Evolutionary conservation across 2,888 invertebrate species (phyloP), one percentile per base, ranked within the genome.

Genomic region (Agonopterix arenella): DNA sequence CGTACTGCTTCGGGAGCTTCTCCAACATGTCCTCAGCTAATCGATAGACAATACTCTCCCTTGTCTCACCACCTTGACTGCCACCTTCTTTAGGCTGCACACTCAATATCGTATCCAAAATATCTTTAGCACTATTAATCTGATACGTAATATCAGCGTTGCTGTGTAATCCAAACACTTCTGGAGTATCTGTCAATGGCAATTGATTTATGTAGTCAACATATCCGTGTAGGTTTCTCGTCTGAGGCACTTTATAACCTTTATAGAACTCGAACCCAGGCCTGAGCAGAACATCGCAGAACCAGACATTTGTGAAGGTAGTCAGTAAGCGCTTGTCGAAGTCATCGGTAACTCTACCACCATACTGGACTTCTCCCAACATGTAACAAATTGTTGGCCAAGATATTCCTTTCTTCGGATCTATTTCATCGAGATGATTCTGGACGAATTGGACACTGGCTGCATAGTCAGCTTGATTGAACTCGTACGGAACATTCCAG

Each of bases 71-170:
- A 0, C 97, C 96, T 54, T 94, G 94, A 13, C 93, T 92, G 0
- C 96, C 97, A 5, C 97, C 96, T 86, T 98, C 98, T 73, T 98
- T 98, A 0, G 98, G 98, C 72, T 98, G 98, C n/a, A 98, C 98
- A 74, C 93, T 97, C 43, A 98, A 90, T 66, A 98, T 98, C 0
- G 97, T 97, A 70, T 97, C 97, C 66, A 98, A 90, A 70, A 98
- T 98, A 59, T 93, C 95, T 84, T 97, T 97, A 28, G 98, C 97
- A 45, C 97, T 97, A 74, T 98, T 98, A 56, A 98, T 98, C 84
- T 98, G 98, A 83, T 98, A 98, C 66, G 98, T 98, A 58, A 98
- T 98, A 74, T 98, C 98, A 47, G 98, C 98, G 82, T 98, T 98
- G 7, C 95, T 91, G 79, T 98, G 98, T 48, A 98, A 90, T n/a